phyloP scores from a whole-genome alignment of 2,797 vertebrate species.

The Leptoclinus maculatus region DNA sequence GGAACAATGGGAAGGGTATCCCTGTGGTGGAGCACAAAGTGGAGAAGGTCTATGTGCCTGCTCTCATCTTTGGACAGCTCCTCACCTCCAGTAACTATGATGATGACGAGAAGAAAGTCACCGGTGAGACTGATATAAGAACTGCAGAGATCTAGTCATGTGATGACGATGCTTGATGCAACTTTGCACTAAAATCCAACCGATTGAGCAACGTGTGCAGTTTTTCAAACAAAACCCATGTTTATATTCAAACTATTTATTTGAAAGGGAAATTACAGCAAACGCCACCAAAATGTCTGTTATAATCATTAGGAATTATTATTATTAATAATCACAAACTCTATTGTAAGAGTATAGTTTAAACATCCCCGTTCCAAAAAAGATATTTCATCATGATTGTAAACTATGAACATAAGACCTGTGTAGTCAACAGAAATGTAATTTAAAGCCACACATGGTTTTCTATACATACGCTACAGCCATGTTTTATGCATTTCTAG shows the following conservation, averaged over 20 bases:
- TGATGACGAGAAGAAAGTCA: conserved; percentile 97
- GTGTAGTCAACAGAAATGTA: neutral
- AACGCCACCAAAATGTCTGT: neutral
- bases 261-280: neutral
- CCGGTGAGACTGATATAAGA: conserved; percentile 82
- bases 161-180: neutral
- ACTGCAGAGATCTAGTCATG: no score
- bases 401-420: neutral
- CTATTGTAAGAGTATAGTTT: neutral
- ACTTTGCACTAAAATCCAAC: neutral
- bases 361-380: neutral
- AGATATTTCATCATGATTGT: neutral
- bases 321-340: neutral
- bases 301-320: neutral
- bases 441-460: neutral
- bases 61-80: conserved; percentile 98
- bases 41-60: conserved; percentile 96
- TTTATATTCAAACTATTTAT: neutral
- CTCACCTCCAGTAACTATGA: conserved; percentile 98
- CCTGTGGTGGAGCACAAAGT: conserved; percentile 98
- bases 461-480: neutral
- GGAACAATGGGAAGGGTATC: conserved; percentile 99
- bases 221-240: neutral
- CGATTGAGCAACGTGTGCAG: neutral
- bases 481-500: neutral